Evolutionary conservation across 2,797 vertebrate genomes (phyloP).

Genomic region (Salarias fasciatus): DNA sequence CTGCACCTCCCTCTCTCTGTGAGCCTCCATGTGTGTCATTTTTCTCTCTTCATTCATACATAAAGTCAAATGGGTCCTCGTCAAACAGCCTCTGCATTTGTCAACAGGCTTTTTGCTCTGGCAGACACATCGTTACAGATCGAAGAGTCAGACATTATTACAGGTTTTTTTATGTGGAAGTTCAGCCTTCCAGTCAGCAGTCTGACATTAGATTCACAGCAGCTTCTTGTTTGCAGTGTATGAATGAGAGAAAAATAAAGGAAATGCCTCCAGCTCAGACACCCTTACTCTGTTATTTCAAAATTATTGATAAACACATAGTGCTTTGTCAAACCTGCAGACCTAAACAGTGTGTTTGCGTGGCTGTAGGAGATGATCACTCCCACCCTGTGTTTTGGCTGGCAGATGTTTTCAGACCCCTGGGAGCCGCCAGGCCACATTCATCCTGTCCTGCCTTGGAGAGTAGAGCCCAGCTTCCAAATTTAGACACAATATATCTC

Average conservation of each 20-base stretch:
- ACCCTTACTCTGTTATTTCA: slow-evolving; percentile 5
- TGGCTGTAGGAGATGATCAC: slow-evolving; percentile 29
- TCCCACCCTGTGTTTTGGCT: slow-evolving; percentile 51
- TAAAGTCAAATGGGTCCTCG: not conserved
- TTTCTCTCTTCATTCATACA: not conserved
- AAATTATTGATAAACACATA: slow-evolving; percentile 33
- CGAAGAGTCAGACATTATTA: slow-evolving; percentile 2
- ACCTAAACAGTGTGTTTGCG: slow-evolving; percentile 41
- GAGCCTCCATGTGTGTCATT: not conserved
- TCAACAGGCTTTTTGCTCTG: not conserved
- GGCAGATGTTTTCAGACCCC: slow-evolving; percentile 67
- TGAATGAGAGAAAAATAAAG: too few relatives aligned
- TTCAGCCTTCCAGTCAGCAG: slow-evolving; percentile 1
- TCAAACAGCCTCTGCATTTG: not conserved
- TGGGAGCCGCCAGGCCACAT: slow-evolving; percentile 53
- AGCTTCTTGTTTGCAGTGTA: not conserved
- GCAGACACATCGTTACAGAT: not conserved
- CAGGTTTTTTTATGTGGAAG: not conserved
- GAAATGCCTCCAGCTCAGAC: too few relatives aligned
- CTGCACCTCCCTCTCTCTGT: not conserved
- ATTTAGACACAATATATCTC: slow-evolving; percentile 61
- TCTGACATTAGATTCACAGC: slow-evolving; percentile 5
- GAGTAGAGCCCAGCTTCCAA: slow-evolving; percentile 53
- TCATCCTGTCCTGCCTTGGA: slow-evolving; percentile 51
- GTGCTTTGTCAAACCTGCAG: slow-evolving; percentile 40